These are phyloP conservation scores for Corythornis vintsioides DNA, from an alignment of 2,113 vertebrate species.

Conservation along the genomic window DNA sequence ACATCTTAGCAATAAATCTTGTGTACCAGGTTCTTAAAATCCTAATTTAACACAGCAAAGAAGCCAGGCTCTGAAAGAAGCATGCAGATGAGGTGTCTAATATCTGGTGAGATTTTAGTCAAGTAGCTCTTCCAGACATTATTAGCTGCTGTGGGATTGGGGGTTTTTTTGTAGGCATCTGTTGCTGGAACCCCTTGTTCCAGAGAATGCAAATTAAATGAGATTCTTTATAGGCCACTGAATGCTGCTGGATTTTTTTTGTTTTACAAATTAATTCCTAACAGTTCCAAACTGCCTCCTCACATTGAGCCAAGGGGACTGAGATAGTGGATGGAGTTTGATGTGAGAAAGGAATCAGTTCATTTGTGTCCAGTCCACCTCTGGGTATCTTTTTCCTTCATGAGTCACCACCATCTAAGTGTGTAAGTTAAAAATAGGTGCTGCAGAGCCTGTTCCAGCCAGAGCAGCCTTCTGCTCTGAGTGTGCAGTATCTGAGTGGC, in stretches of 20 bases:
- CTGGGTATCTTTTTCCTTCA: neutral
- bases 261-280: neutral
- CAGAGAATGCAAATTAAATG: neutral
- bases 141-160: neutral
- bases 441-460: neutral
- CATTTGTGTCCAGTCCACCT: neutral
- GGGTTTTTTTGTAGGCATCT: neutral
- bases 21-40: neutral
- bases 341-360: neutral
- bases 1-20: neutral
- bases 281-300: neutral
- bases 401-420: neutral
- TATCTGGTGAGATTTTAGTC: neutral
- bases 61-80: neutral
- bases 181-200: neutral
- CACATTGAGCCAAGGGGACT: neutral
- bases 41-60: neutral
- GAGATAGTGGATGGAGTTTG: neutral
- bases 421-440: neutral
- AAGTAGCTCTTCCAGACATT: neutral
- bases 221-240: neutral
- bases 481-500: neutral
- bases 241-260: slow-evolving; percentile 1
- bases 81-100: neutral
- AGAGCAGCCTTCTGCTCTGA: neutral